Base-by-base conservation (phyloP, 2,113 vertebrate genomes). In the Eira barbara region DNA sequence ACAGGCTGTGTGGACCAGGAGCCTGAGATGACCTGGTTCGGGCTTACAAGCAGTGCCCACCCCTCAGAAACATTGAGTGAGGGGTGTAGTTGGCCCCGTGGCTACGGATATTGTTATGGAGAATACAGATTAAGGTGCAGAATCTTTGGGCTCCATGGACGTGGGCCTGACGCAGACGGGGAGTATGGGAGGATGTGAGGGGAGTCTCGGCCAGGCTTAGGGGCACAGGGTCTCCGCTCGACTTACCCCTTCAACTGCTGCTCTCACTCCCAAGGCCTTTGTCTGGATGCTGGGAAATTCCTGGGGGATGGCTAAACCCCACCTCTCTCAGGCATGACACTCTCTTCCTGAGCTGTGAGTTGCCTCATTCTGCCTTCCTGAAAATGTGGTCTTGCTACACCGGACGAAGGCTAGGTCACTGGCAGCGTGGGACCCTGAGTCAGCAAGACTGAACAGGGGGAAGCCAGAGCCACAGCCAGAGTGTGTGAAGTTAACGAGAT, bases 291-390 rank as follows among this genome's bases (percentile, higher is more conserved):
- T 78, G 80, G 87, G 96, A 98, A 90, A 78, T 71, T 74, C 36
- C 47, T 80, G 31, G 42, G 67, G 55, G 81, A 27, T 42, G 31
- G 45, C 69, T 42, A 29, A 65, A 25, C 63, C 31, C 36, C 10
- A 34, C 52, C 25, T 23, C 94, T 34, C 6, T 45, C 93, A 91
- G 57, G 36, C 78, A 67, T 0, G 7, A 45, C 78, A 34, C 2
- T 8, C 31, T 67, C 69, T 57, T 81, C 36, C 76, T 42, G 52
- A 81, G 61, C 45, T 88, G 80, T 0, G 6, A 55, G 23, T 97
- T 95, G 74, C 92, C 25, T 96, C 83, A 59, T 27, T 86, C 49
- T 84, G 79, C 34, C 63, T 96, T 96, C 92, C 94, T 73, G 49
- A 86, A 71, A 91, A 65, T 11, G 18, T 27, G 76, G 86, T 29